Conservation (phyloP, 2,888 invertebrate species). For the Diploptera punctata region DNA sequence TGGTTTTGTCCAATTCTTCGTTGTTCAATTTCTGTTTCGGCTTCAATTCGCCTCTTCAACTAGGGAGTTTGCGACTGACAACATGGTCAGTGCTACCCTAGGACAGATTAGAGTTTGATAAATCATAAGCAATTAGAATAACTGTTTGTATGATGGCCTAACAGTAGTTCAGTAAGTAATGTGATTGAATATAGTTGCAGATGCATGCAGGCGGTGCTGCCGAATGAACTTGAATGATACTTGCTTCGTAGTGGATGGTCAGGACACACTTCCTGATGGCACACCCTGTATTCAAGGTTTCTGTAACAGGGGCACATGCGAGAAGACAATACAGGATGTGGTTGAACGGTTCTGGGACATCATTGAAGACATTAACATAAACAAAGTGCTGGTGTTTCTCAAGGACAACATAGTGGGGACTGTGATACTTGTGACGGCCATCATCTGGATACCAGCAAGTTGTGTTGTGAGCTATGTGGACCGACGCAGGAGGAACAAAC, state of each 20-base stretch:
- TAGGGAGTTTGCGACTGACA: too few relatives aligned
- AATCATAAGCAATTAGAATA: too few relatives aligned
- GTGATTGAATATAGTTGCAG: constrained; percentile 85
- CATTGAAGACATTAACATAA: constrained; percentile 95
- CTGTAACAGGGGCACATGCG: constrained; percentile 95
- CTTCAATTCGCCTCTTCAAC: too few relatives aligned
- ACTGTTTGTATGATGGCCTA: too few relatives aligned
- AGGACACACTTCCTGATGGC: constrained; percentile 89
- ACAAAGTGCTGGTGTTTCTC: constrained; percentile 86
- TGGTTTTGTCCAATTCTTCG: too few relatives aligned
- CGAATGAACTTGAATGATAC: constrained; percentile 90
- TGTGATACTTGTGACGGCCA: constrained; percentile 87
- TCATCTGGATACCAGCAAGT: constrained; percentile 94
- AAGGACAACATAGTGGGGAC: constrained; percentile 95
- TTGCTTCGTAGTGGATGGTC: constrained; percentile 87
- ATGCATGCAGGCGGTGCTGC: constrained; percentile 95
- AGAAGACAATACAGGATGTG: constrained; percentile 93
- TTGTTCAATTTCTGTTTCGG: too few relatives aligned
- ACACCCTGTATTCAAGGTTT: constrained; percentile 97
- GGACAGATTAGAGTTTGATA: too few relatives aligned
- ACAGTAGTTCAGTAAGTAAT: too few relatives aligned
- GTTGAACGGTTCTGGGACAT: constrained; percentile 98
- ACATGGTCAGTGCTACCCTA: too few relatives aligned
- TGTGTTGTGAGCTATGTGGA: constrained; percentile 88
- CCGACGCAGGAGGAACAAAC: constrained; percentile 72